Evolutionary conservation across 2,888 invertebrate genomes (phyloP), one percentile per base, ranked within the genome.

Genomic region (Vanessa cardui): DNA sequence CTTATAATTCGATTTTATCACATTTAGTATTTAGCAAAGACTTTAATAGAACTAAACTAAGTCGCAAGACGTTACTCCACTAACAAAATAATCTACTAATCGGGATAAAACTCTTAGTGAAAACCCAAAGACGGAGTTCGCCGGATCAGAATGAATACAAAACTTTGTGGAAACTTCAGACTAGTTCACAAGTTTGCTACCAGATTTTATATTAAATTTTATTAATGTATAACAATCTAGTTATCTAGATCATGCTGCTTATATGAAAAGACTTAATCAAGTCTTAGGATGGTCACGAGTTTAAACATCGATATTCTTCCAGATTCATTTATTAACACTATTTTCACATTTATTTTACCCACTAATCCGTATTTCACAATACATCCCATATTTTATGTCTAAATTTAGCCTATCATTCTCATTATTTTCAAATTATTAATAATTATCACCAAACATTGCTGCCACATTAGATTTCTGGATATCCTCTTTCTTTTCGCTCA

Each of bases 51-150:
- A 20, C 18, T 18, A 15, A 15, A 50, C 21, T 21, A 15, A 50
- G 50, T 50, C 50, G 15, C 50, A 50, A 50, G 21, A 21, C 50
- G 21, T 54, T 54, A 26, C 16, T 54, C 16, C n/a, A 54, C 16
- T 54, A 56, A 39, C n/a, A 56, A 56, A 56, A 56, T 39, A 56
- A 33, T 39, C n/a, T 56, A 39, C 18, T 56, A 56, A 18, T 39
- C 18, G 9, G 18, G 33, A 56, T 56, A 56, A 56, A 31, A 31
- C 60, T 59, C 47, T 56, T 26, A 54, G 44, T 39, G 39, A 62
- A 66, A 58, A 66, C 49, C 63, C 46, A 39, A 60, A 58, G 67
- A 20, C 39, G 64, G 58, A 70, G 61, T 70, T 70, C 45, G 63
- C 21, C 50, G 60, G 63, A 67, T 70, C 64, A 60, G 50, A 60